These are phyloP conservation scores for Empidonax traillii DNA, from an alignment of 2,113 vertebrate genomes.

Conservation along the genomic window DNA sequence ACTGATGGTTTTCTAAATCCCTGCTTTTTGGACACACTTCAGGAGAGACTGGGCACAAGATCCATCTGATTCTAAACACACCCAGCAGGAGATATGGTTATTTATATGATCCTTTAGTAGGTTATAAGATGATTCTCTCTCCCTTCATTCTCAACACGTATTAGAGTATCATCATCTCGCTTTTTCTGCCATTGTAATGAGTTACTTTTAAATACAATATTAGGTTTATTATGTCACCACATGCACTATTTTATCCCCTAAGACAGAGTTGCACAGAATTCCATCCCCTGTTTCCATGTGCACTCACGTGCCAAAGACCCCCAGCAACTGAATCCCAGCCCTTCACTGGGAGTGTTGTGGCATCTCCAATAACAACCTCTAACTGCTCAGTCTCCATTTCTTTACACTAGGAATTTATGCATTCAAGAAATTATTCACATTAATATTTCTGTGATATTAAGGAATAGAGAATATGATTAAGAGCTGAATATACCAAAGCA, in stretches of 20 bases:
- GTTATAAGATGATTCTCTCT: neutral
- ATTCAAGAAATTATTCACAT: neutral
- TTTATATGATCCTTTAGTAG: fast-evolving
- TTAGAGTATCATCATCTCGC: neutral
- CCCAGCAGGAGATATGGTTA: neutral
- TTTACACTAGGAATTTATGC: neutral
- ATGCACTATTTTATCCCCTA: neutral
- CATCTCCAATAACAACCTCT: neutral
- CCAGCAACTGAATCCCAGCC: neutral
- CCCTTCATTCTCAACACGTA: neutral
- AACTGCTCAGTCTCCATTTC: neutral
- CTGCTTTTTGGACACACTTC: neutral
- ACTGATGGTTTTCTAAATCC: neutral
- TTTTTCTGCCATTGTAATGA: neutral
- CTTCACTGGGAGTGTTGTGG: neutral
- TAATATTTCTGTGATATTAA: neutral
- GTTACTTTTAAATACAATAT: neutral
- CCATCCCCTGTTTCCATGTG: neutral
- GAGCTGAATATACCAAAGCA: neutral
- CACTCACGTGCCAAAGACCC: neutral
- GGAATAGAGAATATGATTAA: neutral
- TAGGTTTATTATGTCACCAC: neutral
- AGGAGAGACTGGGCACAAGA: neutral
- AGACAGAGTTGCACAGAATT: neutral
- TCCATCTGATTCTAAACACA: neutral